Base-by-base conservation (phyloP, 2,888 invertebrate genomes). In the Adineta ricciae region DNA sequence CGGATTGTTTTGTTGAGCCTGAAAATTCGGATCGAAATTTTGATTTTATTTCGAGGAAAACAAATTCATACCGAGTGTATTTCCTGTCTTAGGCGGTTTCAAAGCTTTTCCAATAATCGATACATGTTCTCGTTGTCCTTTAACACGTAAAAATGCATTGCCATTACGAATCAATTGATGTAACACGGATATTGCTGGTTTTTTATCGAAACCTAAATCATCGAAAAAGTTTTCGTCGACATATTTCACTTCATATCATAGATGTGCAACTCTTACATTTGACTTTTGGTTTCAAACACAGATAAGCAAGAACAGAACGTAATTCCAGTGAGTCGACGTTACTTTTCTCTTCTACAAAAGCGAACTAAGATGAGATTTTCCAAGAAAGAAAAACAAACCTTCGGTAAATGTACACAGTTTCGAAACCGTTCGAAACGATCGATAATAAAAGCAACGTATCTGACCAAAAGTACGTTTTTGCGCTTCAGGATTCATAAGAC, bases 71-170 rank as follows among this genome's bases (percentile, higher is more conserved):
- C 64, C 32, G 5, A 36, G 3, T 41, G 78, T 9, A 78, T 38
- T 78, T 11, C 41, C 21, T 78, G 41, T 41, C 41, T 78, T 78
- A 21, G 78, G 78, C n/a, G 78, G 78, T 41, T 78, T 78, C n/a
- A 78, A 41, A 3, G 78, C 78, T 78, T 78, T 78, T n/a, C 78
- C 78, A 78, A 78, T 78, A n/a, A 78, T 78, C 14, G 78, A 78
- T 24, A 78, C 78, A 78, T 78, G 78, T 78, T 78, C 78, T 78
- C 78, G 78, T n/a, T 78, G 78, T n/a, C 78, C 78, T 78, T 78
- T 78, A 19, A 41, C 78, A 78, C 78, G 78, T 41, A 78, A n/a
- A 78, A 78, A 78, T 78, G 78, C 41, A n/a, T 5, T 78, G 14
- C 78, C 78, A 41, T 78, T 78, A 41, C 78, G 78, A 41, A 78